phyloP scores from a whole-genome alignment of 2,113 vertebrate genomes.

The Dunckerocampus dactyliophorus region DNA sequence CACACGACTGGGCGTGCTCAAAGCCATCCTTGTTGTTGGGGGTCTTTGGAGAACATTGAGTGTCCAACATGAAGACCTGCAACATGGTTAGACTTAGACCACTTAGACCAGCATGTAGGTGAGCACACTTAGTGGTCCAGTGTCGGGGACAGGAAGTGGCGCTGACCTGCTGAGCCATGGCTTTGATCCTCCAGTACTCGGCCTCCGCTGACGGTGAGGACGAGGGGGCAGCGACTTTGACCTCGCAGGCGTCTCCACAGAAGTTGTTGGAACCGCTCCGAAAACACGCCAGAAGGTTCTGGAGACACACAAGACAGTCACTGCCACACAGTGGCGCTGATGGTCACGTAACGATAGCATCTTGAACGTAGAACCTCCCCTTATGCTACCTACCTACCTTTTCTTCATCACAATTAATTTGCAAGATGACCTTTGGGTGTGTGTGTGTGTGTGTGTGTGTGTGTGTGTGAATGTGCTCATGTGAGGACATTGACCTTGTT shows the following conservation, averaged over 20 bases:
- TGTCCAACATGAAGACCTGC: conserved; percentile 96
- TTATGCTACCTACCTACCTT: too few species aligned
- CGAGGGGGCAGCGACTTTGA: conserved; percentile 92
- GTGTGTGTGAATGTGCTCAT: background rate
- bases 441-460: background rate
- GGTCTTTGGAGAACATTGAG: conserved; percentile 93
- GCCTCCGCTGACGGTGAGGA: conserved; percentile 89
- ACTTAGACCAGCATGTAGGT: too few species aligned
- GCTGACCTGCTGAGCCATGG: conserved; percentile 95
- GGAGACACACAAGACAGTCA: conserved; percentile 28
- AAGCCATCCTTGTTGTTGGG: conserved; percentile 95
- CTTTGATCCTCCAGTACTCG: conserved; percentile 94
- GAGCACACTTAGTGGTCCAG: background rate
- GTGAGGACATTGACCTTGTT: background rate
- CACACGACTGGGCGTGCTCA: conserved; percentile 94
- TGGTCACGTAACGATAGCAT: background rate
- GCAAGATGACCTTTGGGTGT: background rate
- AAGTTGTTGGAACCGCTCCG: conserved; percentile 90
- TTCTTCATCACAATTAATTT: too few species aligned
- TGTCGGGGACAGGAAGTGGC: background rate
- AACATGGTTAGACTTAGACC: background rate
- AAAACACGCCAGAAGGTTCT: conserved; percentile 95
- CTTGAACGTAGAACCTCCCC: background rate
- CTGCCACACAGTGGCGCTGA: too few species aligned
- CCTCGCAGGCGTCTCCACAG: conserved; percentile 92